phyloP scores from a whole-genome alignment of 2,113 vertebrate species.

The Mugil cephalus region DNA sequence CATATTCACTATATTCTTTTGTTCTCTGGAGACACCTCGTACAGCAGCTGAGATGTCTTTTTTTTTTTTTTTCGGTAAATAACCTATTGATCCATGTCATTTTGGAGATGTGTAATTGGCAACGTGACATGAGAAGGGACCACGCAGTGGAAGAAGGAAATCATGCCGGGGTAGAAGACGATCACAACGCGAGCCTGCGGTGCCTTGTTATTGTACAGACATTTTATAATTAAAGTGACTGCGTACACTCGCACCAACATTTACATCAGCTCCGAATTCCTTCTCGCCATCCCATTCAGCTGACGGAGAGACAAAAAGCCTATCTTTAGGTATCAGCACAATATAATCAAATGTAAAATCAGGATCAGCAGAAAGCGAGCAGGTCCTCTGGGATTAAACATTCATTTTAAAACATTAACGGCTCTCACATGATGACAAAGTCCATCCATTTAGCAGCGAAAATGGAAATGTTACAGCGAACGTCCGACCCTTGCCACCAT shows the following conservation, averaged over 20 bases:
- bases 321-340: background rate
- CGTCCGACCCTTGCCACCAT: conserved; percentile 47
- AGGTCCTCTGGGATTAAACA: background rate
- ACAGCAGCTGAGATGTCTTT: conserved; percentile 27
- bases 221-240: conserved; percentile 1
- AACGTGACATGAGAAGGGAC: conserved; percentile 10
- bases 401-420: conserved; percentile 24
- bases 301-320: background rate
- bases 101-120: conserved; percentile 39
- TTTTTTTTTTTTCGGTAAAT: conserved; percentile 40
- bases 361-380: conserved; percentile 1
- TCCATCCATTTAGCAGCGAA: conserved; percentile 29
- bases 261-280: conserved; percentile 1
- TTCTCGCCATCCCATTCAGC: background rate
- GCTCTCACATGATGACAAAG: conserved; percentile 17
- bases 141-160: background rate
- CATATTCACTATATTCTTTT: conserved; percentile 42
- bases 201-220: background rate
- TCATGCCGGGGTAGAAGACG: background rate
- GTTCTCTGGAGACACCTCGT: background rate
- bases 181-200: background rate
- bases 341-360: conserved; percentile 8
- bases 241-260: conserved; percentile 6
- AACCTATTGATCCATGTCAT: conserved; percentile 43
- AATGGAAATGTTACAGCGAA: conserved; percentile 11